A percentile compares a stretch with the other conserved stretches of the same genome.
Evolutionary conservation across 2,113 vertebrate species (phyloP).

Genomic region (Centropus unirufus): DNA sequence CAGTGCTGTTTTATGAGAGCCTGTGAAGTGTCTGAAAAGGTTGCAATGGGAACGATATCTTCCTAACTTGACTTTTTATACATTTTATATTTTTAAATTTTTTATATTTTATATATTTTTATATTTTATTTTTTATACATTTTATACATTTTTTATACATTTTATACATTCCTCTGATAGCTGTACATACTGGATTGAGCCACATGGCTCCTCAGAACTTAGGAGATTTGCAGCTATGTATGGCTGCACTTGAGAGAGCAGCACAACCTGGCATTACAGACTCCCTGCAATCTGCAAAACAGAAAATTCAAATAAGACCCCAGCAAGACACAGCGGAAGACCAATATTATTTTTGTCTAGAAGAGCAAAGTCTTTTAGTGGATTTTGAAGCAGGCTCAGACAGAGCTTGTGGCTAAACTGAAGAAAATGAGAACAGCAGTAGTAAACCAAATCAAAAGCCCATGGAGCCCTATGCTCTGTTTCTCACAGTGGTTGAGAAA

Average conservation of each 20-base stretch:
- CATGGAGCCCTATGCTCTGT: neutral
- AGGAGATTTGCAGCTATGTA: neutral
- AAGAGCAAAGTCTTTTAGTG: neutral
- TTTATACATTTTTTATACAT: neutral
- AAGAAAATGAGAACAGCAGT: neutral
- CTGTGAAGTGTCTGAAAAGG: neutral
- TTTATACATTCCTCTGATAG: neutral
- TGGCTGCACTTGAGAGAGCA: neutral
- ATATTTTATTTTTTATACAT: too few relatives aligned
- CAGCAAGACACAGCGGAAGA: neutral
- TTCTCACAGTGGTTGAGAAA: neutral
- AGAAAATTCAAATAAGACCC: neutral
- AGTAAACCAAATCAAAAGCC: neutral
- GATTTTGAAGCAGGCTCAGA: neutral
- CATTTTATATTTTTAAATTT: neutral
- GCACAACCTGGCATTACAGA: neutral
- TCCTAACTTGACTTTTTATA: neutral
- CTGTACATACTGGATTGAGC: neutral
- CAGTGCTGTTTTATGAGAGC: neutral
- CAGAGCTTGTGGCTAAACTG: neutral
- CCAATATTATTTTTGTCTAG: neutral
- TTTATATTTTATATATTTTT: too few relatives aligned
- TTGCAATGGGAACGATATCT: neutral
- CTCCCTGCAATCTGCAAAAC: neutral
- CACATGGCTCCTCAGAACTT: neutral